These are phyloP conservation scores for Astreopora myriophthalma DNA, from an alignment of 64 coral and sea anemone genomes.

Conservation along the genomic window DNA sequence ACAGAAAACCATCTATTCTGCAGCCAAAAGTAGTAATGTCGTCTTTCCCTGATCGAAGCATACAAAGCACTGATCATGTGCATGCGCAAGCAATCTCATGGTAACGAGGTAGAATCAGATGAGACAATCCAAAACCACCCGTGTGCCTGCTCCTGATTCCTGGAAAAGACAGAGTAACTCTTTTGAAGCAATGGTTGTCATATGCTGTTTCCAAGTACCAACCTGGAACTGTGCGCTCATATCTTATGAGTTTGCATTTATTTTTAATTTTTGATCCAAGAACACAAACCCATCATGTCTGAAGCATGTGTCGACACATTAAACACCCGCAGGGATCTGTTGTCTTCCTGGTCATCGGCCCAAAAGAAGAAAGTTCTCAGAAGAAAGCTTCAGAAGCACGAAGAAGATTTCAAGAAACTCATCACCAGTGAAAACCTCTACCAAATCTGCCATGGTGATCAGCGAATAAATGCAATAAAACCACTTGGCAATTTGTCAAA, in stretches of 20 bases:
- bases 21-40: not conserved
- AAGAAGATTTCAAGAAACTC: slow-evolving; percentile 38
- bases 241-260: slow-evolving; percentile 49
- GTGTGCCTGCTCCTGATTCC: slow-evolving; percentile 28
- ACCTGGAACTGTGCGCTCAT: slow-evolving; percentile 60
- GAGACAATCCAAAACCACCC: not conserved
- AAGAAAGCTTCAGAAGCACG: slow-evolving; percentile 39
- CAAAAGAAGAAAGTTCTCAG: slow-evolving; percentile 53
- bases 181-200: slow-evolving; percentile 53
- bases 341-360: slow-evolving; percentile 61
- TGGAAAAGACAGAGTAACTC: slow-evolving; percentile 57
- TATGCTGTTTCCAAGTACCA: slow-evolving; percentile 53
- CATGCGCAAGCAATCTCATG: not conserved
- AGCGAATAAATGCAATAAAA: slow-evolving; percentile 24
- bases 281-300: slow-evolving; percentile 24
- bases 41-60: not conserved
- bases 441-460: slow-evolving; percentile 44
- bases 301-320: slow-evolving; percentile 30
- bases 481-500: slow-evolving; percentile 19
- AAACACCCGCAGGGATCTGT: slow-evolving; percentile 50
- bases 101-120: not conserved
- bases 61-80: not conserved
- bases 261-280: slow-evolving; percentile 61
- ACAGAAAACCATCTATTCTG: not conserved
- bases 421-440: slow-evolving; percentile 29